Evolutionary conservation across 2,113 vertebrate genomes (phyloP).

Genomic region (Oreochromis niloticus): DNA sequence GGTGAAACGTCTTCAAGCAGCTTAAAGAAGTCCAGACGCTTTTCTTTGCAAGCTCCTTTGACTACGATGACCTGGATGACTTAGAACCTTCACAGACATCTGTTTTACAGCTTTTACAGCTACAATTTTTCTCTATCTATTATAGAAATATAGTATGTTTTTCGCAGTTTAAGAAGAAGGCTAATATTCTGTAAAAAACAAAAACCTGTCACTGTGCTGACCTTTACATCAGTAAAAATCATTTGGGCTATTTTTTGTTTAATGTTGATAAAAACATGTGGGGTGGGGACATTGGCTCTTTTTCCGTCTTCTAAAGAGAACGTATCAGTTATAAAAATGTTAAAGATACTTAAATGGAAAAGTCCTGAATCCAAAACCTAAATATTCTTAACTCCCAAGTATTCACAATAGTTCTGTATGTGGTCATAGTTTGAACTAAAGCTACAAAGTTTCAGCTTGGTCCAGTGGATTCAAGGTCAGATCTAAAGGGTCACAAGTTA

Average conservation of each 20-base stretch:
- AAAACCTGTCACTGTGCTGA: neutral
- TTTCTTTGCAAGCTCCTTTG: too few relatives aligned
- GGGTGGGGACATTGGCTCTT: neutral
- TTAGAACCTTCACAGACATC: neutral
- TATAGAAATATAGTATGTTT: neutral
- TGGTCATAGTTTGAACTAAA: neutral
- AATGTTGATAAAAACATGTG: neutral
- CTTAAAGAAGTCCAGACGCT: too few relatives aligned
- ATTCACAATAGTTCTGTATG: neutral
- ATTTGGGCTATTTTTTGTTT: neutral
- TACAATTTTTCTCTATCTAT: neutral
- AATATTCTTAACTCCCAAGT: neutral
- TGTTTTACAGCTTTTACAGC: neutral
- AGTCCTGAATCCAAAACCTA: neutral
- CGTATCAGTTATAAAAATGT: rapidly evolving
- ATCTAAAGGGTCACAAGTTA: neutral
- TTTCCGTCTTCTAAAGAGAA: neutral
- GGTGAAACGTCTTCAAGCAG: too few relatives aligned
- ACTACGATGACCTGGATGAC: too few relatives aligned
- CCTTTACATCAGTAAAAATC: neutral
- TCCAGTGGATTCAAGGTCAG: neutral
- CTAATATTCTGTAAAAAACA: neutral
- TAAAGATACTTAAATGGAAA: neutral
- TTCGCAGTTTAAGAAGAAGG: neutral
- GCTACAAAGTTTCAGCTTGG: neutral